Percentiles rank a stretch among this genome's conserved stretches.
Conservation (phyloP, 2,888 invertebrate genomes). For the Ormia ochracea region DNA sequence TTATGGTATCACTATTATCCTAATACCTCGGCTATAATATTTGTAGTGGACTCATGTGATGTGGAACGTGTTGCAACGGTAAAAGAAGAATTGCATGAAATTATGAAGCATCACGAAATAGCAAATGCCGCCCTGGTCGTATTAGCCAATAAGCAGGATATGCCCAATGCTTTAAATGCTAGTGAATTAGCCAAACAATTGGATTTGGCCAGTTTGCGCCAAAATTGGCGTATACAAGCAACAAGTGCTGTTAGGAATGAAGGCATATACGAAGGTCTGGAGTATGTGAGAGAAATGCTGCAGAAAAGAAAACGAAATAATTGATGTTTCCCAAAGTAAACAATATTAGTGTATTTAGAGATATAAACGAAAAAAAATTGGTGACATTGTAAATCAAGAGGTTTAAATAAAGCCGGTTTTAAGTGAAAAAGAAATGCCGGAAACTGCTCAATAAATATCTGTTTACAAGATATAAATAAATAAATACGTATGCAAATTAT, state of each 20-base stretch:
- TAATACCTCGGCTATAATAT: constrained; percentile 69
- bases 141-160: constrained; percentile 72
- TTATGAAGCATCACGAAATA: constrained; percentile 67
- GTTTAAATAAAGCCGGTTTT: no score
- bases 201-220: constrained; percentile 62
- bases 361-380: no score
- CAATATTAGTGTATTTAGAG: background rate
- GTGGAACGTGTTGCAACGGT: constrained; percentile 66
- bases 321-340: no score
- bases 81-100: constrained; percentile 66
- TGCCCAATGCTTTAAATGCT: constrained; percentile 66
- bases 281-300: constrained; percentile 64
- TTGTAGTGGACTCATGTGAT: constrained; percentile 71
- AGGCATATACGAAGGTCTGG: constrained; percentile 65
- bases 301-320: constrained; percentile 52
- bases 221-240: constrained; percentile 65
- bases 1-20: constrained; percentile 71
- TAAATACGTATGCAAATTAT: no score
- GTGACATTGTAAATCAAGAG: no score
- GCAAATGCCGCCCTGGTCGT: constrained; percentile 67
- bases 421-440: no score
- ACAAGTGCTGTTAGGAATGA: constrained; percentile 63
- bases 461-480: no score
- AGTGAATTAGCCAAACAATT: constrained; percentile 63
- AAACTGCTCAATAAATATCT: no score